Evolutionary conservation across 2,113 vertebrate species (phyloP).

Genomic region (Morone chrysops): DNA sequence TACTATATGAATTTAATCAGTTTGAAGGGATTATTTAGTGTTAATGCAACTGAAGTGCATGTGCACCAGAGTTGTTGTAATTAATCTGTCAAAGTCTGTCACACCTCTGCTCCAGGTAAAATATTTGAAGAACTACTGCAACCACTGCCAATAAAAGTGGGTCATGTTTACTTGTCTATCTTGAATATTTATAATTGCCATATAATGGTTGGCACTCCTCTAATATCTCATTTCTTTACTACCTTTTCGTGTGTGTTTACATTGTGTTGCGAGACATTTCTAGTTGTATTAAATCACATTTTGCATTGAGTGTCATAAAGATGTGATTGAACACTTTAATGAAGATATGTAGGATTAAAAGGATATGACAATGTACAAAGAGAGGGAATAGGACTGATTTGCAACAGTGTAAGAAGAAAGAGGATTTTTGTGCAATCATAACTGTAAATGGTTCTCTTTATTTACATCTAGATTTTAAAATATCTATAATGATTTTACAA

Average conservation of each 20-base stretch:
- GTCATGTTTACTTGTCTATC: not conserved
- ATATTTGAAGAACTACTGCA: not conserved
- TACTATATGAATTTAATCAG: not conserved
- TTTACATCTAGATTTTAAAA: not conserved
- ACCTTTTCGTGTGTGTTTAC: not conserved
- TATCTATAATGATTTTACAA: not conserved
- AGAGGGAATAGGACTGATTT: not conserved
- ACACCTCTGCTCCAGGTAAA: not conserved
- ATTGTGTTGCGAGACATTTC: not conserved
- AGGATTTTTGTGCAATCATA: not conserved
- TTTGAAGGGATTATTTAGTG: not conserved
- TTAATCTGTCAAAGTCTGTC: constrained; percentile 2
- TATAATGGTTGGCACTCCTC: not conserved
- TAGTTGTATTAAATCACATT: not conserved
- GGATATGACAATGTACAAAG: too few relatives aligned
- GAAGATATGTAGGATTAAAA: not conserved
- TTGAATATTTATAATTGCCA: not conserved
- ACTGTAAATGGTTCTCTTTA: not conserved
- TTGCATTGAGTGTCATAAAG: not conserved
- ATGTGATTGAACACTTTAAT: not conserved
- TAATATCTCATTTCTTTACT: not conserved
- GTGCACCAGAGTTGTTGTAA: not conserved
- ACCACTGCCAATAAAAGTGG: not conserved
- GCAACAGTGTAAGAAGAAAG: not conserved
- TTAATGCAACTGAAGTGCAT: not conserved